Base-by-base conservation (phyloP, 2,797 vertebrate species). In the Alauda arvensis region DNA sequence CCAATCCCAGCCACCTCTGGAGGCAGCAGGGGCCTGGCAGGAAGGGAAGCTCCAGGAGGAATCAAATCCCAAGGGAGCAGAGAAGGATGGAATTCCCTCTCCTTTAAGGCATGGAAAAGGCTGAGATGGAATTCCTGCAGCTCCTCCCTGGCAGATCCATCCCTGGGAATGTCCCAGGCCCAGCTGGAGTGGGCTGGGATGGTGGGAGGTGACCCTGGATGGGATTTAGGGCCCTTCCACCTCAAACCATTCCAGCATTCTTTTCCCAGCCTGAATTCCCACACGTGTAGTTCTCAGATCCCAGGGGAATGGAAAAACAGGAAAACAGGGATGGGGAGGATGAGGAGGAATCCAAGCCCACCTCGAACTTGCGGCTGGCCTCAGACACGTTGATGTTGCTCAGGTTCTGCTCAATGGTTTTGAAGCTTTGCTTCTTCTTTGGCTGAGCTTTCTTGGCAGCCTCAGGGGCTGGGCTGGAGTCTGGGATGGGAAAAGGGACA, bases 321-420 rank as follows among this genome's bases (percentile, higher is more conserved):
- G 48, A 33, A 40, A 37, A 28, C 11, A 40, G 39, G 28, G 65
- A 81, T 2, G 23, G 20, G 37, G 33, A 78, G 21, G 37, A 52
- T 2, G 34, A 56, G 19, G 43, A 6, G 1, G 1, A 9, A 18
- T 6, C 12, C 56, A 9, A 8, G 31, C 93, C 79, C 92, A 99
- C 99, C 98, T 98, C 97, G 89, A 96, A 97, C 85, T 96, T 98
- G 80, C 96, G 97, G 85, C 98, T 97, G 1, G 97, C 95, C 70
- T 98, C 98, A 0, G 98, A 85, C 16, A 96, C 91, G 6, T 98
- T 99, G 95, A 99, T 98, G 95, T 98, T 99, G 87, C 95, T 97
- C 85, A 98, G 68, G 88, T 99, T 99, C 88, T 98, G 97, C 93
- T 99, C 99, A 3, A 99, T 98, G 1, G 98, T 99, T 95, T 98